phyloP scores from a whole-genome alignment of 2,888 invertebrate species.

The Thysanoteuthis rhombus region DNA sequence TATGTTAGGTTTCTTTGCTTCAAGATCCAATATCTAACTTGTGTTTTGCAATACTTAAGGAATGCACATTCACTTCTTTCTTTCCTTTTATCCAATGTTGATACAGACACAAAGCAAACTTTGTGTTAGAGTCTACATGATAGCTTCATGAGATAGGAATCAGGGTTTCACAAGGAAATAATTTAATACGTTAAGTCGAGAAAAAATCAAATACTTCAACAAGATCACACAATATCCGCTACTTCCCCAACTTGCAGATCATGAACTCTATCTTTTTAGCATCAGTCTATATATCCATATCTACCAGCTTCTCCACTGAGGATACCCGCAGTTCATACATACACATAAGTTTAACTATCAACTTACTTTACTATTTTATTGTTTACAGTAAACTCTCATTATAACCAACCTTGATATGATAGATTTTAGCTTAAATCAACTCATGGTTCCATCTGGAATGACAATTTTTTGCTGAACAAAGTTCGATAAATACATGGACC shows the following conservation, averaged over 20 bases:
- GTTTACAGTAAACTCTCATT: too few species aligned
- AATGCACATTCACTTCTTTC: not conserved
- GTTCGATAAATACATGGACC: too few species aligned
- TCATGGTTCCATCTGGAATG: too few species aligned
- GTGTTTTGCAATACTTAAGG: not conserved
- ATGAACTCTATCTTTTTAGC: not conserved
- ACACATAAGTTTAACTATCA: not conserved
- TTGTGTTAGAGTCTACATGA: not conserved
- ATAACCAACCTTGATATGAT: too few species aligned
- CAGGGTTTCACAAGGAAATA: not conserved
- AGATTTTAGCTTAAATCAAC: too few species aligned
- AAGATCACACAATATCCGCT: not conserved
- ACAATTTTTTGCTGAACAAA: too few species aligned
- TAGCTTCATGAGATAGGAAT: not conserved
- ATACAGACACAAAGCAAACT: not conserved
- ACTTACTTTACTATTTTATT: not conserved
- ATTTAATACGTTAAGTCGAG: not conserved
- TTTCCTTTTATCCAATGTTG: not conserved
- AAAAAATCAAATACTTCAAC: not conserved
- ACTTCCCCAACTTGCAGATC: not conserved
- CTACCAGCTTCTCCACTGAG: not conserved
- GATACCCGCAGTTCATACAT: not conserved
- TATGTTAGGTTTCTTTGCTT: not conserved
- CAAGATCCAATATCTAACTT: not conserved
- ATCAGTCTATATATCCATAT: not conserved